Evolutionary conservation across 2,797 vertebrate genomes (phyloP).

Genomic region (Sciurus carolinensis): DNA sequence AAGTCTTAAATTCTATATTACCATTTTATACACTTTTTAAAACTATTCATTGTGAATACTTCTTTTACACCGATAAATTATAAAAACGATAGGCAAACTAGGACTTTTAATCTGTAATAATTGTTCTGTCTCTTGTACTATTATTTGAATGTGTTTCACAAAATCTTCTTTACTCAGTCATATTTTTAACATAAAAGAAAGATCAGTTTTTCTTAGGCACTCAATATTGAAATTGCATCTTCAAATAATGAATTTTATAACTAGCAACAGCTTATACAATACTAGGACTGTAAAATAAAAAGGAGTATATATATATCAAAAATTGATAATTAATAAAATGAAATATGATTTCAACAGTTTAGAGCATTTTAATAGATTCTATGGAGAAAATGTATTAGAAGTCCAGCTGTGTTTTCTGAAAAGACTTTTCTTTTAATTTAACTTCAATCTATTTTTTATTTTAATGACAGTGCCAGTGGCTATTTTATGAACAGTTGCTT

Average conservation of each 20-base stretch:
- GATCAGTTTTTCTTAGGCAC: background rate
- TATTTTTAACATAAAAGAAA: constrained; percentile 8
- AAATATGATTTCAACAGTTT: constrained; percentile 37
- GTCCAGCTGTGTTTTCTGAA: constrained; percentile 60
- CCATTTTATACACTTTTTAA: background rate
- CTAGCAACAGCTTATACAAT: constrained; percentile 32
- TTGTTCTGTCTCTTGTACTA: background rate
- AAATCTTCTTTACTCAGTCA: background rate
- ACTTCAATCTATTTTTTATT: constrained; percentile 77
- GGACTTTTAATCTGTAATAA: background rate
- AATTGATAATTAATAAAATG: constrained; percentile 40
- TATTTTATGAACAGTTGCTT: constrained; percentile 73
- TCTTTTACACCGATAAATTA: background rate
- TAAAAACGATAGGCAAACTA: constrained; percentile 17
- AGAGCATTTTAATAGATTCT: constrained; percentile 39
- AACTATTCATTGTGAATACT: background rate
- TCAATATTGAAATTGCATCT: constrained; percentile 4
- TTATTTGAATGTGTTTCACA: background rate
- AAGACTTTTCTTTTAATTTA: constrained; percentile 77
- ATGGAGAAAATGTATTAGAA: constrained; percentile 60
- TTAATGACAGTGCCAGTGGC: constrained; percentile 68
- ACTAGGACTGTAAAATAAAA: background rate
- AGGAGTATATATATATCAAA: background rate
- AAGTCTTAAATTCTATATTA: background rate
- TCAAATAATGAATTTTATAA: constrained; percentile 45